A percentile compares a stretch with the other conserved stretches of the same genome.
These are phyloP conservation scores for Myrmecophaga tridactyla DNA, from an alignment of 2,113 vertebrate genomes.

Conservation along the genomic window DNA sequence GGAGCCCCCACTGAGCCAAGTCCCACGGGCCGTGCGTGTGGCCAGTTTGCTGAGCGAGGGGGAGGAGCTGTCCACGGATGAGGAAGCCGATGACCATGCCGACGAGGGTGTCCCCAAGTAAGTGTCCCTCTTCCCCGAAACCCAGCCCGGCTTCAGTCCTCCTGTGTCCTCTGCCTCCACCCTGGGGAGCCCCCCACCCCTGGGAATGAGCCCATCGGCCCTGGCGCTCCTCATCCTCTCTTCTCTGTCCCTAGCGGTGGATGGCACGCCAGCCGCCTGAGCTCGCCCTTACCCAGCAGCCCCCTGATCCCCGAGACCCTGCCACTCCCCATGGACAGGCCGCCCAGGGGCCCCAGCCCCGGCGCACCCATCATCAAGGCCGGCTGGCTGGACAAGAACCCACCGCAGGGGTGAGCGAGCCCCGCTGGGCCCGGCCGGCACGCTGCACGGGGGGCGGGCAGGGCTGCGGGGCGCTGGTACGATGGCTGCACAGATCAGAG, in stretches of 20 bases:
- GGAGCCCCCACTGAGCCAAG: not conserved
- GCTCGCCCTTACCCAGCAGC: slow-evolving; percentile 66
- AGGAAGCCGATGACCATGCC: slow-evolving; percentile 66
- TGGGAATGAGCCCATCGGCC: not conserved
- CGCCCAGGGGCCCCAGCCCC: slow-evolving; percentile 64
- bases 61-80: slow-evolving; percentile 73
- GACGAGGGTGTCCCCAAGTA: slow-evolving; percentile 64
- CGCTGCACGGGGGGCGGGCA: not conserved
- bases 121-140: slow-evolving; percentile 6
- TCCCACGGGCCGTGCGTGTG: slow-evolving; percentile 41
- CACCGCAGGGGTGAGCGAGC: slow-evolving; percentile 92
- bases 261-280: slow-evolving; percentile 77
- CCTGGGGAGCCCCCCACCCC: not conserved
- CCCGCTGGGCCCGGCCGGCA: not conserved
- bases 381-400: slow-evolving; percentile 97
- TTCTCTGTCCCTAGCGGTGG: slow-evolving; percentile 45
- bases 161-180: not conserved
- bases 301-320: slow-evolving; percentile 4
- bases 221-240: not conserved
- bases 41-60: slow-evolving; percentile 80
- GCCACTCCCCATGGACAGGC: slow-evolving; percentile 56
- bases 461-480: not conserved
- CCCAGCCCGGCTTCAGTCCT: not conserved
- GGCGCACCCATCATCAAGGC: slow-evolving; percentile 84
- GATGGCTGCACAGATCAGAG: not conserved